A percentile compares a stretch with the other conserved stretches of the same genome.
phyloP scores from a whole-genome alignment of 2,888 invertebrate genomes.

The Cosmia trapezina region DNA sequence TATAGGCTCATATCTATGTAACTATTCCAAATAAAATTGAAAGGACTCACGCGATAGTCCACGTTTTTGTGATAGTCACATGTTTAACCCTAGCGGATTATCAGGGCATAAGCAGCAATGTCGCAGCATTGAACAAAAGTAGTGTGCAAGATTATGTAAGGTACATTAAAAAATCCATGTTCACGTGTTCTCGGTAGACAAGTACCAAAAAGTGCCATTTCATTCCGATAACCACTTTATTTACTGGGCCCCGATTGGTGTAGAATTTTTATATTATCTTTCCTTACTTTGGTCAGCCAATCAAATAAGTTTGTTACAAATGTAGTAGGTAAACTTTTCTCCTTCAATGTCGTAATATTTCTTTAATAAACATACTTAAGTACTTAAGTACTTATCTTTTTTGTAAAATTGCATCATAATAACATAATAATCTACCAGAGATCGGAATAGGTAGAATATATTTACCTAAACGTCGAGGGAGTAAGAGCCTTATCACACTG shows the following conservation, averaged over 20 bases:
- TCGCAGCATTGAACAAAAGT: conserved; percentile 10
- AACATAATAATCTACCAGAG: too few relatives aligned
- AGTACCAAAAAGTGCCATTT: conserved; percentile 24
- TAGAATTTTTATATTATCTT: not conserved
- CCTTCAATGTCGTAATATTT: not conserved
- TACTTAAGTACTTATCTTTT: too few relatives aligned
- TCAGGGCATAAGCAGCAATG: conserved; percentile 6
- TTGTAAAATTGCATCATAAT: not conserved
- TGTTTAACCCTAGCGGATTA: conserved; percentile 5
- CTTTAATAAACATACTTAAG: not conserved
- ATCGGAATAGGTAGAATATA: too few relatives aligned
- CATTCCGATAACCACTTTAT: conserved; percentile 19
- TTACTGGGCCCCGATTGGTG: conserved; percentile 19
- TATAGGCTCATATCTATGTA: too few relatives aligned
- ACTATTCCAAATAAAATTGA: not conserved
- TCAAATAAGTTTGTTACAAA: conserved; percentile 4
- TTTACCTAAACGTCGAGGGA: too few relatives aligned
- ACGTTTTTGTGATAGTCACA: conserved; percentile 1
- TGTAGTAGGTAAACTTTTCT: conserved; percentile 3
- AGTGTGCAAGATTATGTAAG: conserved; percentile 33
- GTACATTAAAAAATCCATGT: not conserved
- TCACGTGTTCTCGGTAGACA: conserved; percentile 15
- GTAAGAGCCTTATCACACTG: too few relatives aligned
- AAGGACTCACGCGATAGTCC: not conserved
- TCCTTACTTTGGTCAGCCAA: conserved; percentile 13